phyloP scores from a whole-genome alignment of 2,797 vertebrate species.

The Loris lydekkerianus region DNA sequence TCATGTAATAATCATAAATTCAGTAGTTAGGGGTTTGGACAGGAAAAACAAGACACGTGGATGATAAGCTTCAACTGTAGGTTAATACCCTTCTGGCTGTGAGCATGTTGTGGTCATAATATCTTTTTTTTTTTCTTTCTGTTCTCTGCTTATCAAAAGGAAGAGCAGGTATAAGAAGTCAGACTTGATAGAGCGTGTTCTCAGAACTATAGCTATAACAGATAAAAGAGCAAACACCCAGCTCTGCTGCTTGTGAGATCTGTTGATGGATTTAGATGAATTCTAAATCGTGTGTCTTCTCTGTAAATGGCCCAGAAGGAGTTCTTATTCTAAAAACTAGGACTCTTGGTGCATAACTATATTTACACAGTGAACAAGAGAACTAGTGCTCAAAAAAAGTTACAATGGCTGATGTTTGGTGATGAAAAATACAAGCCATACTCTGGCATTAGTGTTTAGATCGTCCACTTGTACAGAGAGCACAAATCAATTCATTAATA shows the following conservation, averaged over 20 bases:
- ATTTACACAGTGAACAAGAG: neutral
- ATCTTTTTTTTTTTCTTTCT: neutral
- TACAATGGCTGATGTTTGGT: neutral
- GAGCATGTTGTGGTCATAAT: neutral
- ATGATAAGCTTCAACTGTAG: neutral
- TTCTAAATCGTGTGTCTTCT: neutral
- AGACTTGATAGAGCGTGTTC: neutral
- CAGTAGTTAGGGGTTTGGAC: neutral
- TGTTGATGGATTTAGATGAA: neutral
- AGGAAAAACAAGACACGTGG: neutral
- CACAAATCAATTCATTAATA: neutral
- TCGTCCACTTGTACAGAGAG: neutral
- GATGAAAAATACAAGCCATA: conserved; percentile 7
- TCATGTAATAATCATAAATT: neutral
- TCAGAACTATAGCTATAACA: neutral
- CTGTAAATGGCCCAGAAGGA: neutral
- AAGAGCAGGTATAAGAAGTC: neutral
- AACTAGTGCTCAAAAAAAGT: neutral
- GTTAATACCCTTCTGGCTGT: neutral
- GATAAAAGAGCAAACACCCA: neutral
- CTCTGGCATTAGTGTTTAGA: neutral
- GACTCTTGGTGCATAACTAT: neutral
- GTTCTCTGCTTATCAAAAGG: neutral
- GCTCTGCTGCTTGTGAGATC: neutral
- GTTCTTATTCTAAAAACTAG: conserved; percentile 53